Base-by-base conservation (phyloP, 2,113 vertebrate species). In the Phaethon lepturus region DNA sequence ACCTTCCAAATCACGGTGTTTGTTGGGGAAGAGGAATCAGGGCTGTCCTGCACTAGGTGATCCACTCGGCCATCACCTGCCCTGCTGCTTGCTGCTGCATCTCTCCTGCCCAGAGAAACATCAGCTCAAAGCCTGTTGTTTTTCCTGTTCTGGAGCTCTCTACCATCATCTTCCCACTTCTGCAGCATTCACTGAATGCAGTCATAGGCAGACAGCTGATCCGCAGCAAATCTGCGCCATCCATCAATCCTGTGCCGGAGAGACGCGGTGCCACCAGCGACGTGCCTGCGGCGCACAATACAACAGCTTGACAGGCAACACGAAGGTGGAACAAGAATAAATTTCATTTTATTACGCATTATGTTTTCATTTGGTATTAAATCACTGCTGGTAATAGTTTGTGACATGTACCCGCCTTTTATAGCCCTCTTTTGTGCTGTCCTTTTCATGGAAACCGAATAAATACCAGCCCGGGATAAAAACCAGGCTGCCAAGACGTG, bases 251-350 rank as follows among this genome's bases (percentile, higher is more conserved):
- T 6, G 10, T 20, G 17, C 44, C 1, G 5, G 67, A 80, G 75
- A 35, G 67, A 71, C 19, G 33, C 0, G 0, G 31, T 77, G 52
- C 84, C 76, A 91, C 60, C 64, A 50, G 55, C 7, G 1, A 74
- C 0, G 0, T 44, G 72, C 71, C 75, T 74, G 50, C 1, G 1
- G 88, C 2, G 0, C 45, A 13, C 2, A 2, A 58, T 44, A 20
- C 67, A 83, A 22, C n/a, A 86, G 69, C 63, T 53, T 91, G 93
- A 89, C 91, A 89, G 66, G 83, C 28, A 23, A 94, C 67, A 91
- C 2, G 7, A 92, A 86, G n/a, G 68, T 28, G 28, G 71, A 74
- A 86, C 44, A 91, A 62, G 68, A 91, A 90, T 47, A 67, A 87
- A 81, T 67, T 33, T 47, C 1, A 20, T 87, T 95, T 95, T 86